These are phyloP conservation scores for Anolis apletophallus DNA, from an alignment of 2,797 vertebrate species.

Conservation along the genomic window DNA sequence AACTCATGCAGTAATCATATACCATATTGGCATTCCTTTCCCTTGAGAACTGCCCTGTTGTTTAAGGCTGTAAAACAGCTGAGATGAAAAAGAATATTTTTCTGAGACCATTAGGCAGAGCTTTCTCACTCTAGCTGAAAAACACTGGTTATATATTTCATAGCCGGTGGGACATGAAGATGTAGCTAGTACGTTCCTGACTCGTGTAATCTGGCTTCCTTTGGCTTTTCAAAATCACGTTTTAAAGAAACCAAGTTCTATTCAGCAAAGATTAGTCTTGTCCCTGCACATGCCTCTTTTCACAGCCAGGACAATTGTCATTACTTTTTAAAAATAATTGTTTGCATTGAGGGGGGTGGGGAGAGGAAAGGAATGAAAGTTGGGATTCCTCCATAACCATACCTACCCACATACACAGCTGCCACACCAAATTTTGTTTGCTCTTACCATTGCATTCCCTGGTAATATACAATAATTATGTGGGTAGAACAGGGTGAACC, in stretches of 20 bases:
- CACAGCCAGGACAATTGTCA: background rate
- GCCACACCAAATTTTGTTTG: background rate
- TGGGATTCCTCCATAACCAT: background rate
- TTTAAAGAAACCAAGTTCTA: background rate
- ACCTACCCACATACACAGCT: background rate
- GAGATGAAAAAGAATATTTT: background rate
- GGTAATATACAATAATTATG: too few species aligned
- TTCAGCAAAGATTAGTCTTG: background rate
- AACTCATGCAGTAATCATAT: conserved; percentile 26
- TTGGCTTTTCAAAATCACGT: conserved; percentile 9
- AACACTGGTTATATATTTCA: conserved; percentile 11
- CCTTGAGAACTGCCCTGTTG: conserved; percentile 24
- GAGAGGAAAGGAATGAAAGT: background rate
- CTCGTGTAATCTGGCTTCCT: background rate
- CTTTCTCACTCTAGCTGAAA: conserved; percentile 15
- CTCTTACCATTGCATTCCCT: background rate
- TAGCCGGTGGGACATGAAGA: background rate
- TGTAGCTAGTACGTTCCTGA: conserved; percentile 4
- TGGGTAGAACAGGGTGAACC: background rate
- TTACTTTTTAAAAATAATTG: background rate
- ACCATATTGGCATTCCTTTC: background rate
- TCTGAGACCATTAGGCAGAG: conserved; percentile 24
- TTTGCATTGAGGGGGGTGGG: background rate
- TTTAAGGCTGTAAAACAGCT: conserved; percentile 13
- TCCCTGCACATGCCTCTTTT: background rate